Conservation (phyloP, 2,113 vertebrate genomes). For the Phycodurus eques region DNA sequence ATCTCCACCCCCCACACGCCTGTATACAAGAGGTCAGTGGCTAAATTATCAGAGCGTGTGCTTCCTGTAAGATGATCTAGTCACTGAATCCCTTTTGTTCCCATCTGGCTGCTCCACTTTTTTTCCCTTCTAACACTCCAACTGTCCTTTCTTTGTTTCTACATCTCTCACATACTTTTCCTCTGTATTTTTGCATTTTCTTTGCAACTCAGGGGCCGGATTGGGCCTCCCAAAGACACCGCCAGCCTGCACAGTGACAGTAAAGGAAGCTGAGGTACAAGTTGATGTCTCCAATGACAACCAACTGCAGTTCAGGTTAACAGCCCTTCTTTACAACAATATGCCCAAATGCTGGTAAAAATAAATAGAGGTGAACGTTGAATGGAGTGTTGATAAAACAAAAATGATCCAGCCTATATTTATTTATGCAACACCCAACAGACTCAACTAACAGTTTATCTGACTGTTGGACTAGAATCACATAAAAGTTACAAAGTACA, state of each 20-base stretch:
- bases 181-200: conserved; percentile 9
- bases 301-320: conserved; percentile 46
- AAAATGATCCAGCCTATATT: not conserved
- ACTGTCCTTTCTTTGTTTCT: conserved; percentile 24
- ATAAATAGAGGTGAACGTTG: not conserved
- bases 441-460: not conserved
- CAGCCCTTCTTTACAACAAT: conserved; percentile 54
- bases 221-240: conserved; percentile 6
- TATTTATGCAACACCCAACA: not conserved
- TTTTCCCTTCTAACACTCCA: conserved; percentile 19
- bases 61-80: conserved; percentile 61
- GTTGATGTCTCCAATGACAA: conserved; percentile 34
- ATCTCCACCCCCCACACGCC: conserved; percentile 32
- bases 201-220: conserved; percentile 6
- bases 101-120: conserved; percentile 28
- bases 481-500: not conserved
- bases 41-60: conserved; percentile 54
- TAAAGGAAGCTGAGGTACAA: conserved; percentile 62
- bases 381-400: not conserved
- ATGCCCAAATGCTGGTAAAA: not conserved
- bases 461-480: not conserved
- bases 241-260: conserved; percentile 12
- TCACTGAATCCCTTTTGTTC: conserved; percentile 40
- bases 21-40: conserved; percentile 55
- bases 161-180: conserved; percentile 5